phyloP scores from a whole-genome alignment of 2,888 invertebrate genomes.

The Lymantria monacha region DNA sequence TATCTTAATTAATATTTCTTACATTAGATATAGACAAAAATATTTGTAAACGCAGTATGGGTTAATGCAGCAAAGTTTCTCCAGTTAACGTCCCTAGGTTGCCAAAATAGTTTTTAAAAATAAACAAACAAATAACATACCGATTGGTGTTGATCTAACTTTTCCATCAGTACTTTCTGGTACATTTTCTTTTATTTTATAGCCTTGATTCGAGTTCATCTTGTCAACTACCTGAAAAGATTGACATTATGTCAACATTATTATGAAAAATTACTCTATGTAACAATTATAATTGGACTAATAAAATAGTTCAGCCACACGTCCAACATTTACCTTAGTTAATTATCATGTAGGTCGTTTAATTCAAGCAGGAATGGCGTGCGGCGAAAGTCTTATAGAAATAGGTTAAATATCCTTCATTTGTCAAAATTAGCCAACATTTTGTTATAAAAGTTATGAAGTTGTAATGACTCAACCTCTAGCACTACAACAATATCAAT shows the following conservation, averaged over 20 bases:
- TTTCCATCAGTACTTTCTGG: constrained; percentile 57
- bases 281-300: too few relatives aligned
- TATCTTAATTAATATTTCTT: too few relatives aligned
- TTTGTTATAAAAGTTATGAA: not conserved
- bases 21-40: too few relatives aligned
- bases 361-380: constrained; percentile 24
- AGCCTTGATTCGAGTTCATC: constrained; percentile 62
- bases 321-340: not conserved
- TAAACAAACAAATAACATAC: constrained; percentile 37
- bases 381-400: constrained; percentile 19
- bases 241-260: not conserved
- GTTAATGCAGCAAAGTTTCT: too few relatives aligned
- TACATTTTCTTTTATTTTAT: constrained; percentile 63
- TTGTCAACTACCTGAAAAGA: not conserved
- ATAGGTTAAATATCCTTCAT: constrained; percentile 21
- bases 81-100: too few relatives aligned
- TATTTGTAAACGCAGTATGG: too few relatives aligned
- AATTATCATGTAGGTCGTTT: not conserved
- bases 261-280: too few relatives aligned
- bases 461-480: not conserved
- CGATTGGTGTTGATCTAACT: constrained; percentile 67
- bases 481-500: too few relatives aligned
- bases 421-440: not conserved
- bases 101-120: too few relatives aligned
- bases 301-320: not conserved